Evolutionary conservation across 1,140 invertebrate species (phyloP).

Genomic region (Drosophila kohkoa): DNA sequence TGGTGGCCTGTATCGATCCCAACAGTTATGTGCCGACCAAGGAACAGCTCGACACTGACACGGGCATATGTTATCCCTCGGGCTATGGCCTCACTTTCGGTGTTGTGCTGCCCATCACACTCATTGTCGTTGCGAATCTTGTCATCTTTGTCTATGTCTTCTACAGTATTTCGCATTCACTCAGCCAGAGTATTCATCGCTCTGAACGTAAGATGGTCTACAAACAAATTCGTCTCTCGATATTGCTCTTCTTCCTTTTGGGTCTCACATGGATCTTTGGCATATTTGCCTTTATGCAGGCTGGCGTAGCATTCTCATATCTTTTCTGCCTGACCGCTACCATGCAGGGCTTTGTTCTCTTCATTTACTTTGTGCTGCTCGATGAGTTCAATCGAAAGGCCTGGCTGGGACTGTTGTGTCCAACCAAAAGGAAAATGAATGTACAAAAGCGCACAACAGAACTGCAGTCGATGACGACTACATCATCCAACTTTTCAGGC

Average conservation of each 20-base stretch:
- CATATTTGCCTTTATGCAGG: slow-evolving; percentile 86
- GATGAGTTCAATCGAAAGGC: slow-evolving; percentile 86
- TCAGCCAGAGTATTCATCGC: slow-evolving; percentile 85
- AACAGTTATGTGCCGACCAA: slow-evolving; percentile 85
- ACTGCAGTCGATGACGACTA: slow-evolving; percentile 53
- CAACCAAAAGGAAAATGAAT: slow-evolving; percentile 25
- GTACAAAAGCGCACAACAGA: slow-evolving; percentile 36
- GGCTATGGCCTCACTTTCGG: slow-evolving; percentile 86
- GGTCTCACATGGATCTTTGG: slow-evolving; percentile 89
- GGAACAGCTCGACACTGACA: slow-evolving; percentile 44
- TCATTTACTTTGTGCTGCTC: slow-evolving; percentile 88
- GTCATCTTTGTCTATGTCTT: slow-evolving; percentile 86
- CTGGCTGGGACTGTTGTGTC: slow-evolving; percentile 80
- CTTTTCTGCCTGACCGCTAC: slow-evolving; percentile 88
- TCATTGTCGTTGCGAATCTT: slow-evolving; percentile 87
- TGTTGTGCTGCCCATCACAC: slow-evolving; percentile 86
- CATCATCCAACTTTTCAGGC: slow-evolving; percentile 54
- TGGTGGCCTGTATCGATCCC: slow-evolving; percentile 85
- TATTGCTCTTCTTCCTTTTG: slow-evolving; percentile 88
- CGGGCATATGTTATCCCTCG: slow-evolving; percentile 87
- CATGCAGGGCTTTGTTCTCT: slow-evolving; percentile 88
- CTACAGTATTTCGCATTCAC: slow-evolving; percentile 85
- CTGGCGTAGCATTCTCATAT: slow-evolving; percentile 86
- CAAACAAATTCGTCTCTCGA: slow-evolving; percentile 86
- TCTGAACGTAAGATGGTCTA: slow-evolving; percentile 37